These are phyloP conservation scores for Dryas iulia DNA, from an alignment of 1,140 invertebrate genomes.

Conservation along the genomic window DNA sequence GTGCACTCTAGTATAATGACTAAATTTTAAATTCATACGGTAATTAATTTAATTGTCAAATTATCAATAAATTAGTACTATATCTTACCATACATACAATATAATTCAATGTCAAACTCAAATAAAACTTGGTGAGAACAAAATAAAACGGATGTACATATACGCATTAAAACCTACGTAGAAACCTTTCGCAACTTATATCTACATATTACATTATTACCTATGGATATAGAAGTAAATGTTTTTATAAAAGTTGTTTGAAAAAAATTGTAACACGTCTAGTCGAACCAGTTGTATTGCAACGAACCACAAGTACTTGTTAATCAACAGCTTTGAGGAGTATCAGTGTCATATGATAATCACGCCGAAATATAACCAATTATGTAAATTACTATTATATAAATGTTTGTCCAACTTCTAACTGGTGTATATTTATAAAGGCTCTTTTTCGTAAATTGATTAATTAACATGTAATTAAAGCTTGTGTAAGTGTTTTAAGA, in stretches of 20 bases:
- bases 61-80: no score
- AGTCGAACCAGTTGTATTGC: not conserved
- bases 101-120: no score
- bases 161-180: not conserved
- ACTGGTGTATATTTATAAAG: not conserved
- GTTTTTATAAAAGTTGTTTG: not conserved
- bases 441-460: not conserved
- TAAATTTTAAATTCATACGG: no score
- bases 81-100: no score
- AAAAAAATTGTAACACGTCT: not conserved
- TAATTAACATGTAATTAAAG: not conserved
- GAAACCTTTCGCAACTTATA: not conserved
- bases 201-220: not conserved
- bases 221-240: no score
- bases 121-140: not conserved
- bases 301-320: not conserved
- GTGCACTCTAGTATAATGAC: no score
- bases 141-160: not conserved
- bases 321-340: not conserved
- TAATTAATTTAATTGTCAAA: no score
- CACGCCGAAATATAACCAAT: not conserved
- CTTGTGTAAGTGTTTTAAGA: not conserved
- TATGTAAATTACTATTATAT: not conserved
- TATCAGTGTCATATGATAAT: slow-evolving; percentile 1
- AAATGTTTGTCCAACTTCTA: not conserved